These are phyloP conservation scores for Alloscopus bannaensis DNA, from an alignment of 2,888 invertebrate genomes.

Conservation along the genomic window DNA sequence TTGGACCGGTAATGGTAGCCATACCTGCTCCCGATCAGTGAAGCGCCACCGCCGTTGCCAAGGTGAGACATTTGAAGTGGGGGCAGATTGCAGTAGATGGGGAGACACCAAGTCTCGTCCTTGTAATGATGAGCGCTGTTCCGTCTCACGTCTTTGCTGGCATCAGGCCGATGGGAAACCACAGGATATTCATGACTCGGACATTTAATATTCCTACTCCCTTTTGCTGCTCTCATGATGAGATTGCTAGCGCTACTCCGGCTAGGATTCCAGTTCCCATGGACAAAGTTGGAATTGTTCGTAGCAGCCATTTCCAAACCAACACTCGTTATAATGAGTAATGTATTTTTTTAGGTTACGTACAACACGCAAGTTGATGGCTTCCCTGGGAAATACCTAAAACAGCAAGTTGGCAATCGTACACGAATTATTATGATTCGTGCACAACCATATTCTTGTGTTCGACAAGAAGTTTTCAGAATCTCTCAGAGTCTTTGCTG, in stretches of 20 bases:
- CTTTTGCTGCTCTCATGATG: conserved; percentile 36
- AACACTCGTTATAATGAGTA: no score
- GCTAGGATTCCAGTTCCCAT: conserved; percentile 61
- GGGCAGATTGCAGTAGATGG: conserved; percentile 6
- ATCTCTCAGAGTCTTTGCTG: no score
- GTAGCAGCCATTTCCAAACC: conserved; percentile 46
- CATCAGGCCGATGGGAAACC: not conserved
- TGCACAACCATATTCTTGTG: no score
- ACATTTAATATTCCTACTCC: conserved; percentile 14
- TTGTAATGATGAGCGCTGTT: conserved; percentile 8
- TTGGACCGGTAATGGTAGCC: conserved; percentile 56
- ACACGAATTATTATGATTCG: no score
- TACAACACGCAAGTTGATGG: no score
- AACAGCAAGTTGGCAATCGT: no score
- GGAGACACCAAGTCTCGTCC: conserved; percentile 13
- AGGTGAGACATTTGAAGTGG: conserved; percentile 7
- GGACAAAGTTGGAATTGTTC: conserved; percentile 47
- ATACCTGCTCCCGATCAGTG: conserved; percentile 38
- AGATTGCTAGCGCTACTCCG: conserved; percentile 46
- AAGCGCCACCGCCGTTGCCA: conserved; percentile 26
- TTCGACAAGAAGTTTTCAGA: no score
- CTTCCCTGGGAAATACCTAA: no score
- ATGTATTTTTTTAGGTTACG: not conserved
- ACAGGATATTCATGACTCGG: conserved; percentile 53
- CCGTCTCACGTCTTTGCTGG: not conserved